These are phyloP conservation scores for Bibio marci DNA, from an alignment of 2,888 invertebrate species.

Conservation along the genomic window DNA sequence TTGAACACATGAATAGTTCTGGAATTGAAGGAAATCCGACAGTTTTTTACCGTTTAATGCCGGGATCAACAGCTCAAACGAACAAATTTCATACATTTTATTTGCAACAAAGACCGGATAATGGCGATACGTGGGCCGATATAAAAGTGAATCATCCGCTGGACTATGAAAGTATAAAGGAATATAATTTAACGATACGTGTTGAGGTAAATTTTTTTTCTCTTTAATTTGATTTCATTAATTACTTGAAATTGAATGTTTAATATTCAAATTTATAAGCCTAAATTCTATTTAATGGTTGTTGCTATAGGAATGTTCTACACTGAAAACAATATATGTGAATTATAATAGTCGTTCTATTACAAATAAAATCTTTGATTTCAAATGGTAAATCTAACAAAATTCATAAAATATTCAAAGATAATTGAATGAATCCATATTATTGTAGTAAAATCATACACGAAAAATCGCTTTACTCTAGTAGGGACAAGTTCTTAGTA, in stretches of 20 bases:
- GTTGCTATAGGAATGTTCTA: no score
- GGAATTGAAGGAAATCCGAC: conserved; percentile 93
- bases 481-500: no score
- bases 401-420: no score
- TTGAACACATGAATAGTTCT: conserved; percentile 43
- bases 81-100: conserved; percentile 93
- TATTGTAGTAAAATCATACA: no score
- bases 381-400: no score
- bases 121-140: conserved; percentile 88
- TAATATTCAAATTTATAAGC: no score
- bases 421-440: no score
- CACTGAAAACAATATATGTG: no score
- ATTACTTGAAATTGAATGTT: conserved; percentile 2
- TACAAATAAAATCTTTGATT: no score
- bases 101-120: conserved; percentile 82
- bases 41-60: conserved; percentile 89
- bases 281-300: no score
- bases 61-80: conserved; percentile 88
- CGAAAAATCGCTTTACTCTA: no score
- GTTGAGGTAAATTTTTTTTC: conserved; percentile 58
- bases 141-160: conserved; percentile 91
- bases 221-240: conserved; percentile 7
- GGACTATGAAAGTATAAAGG: conserved; percentile 88
- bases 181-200: conserved; percentile 87
- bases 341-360: no score